These are phyloP conservation scores for Coluber constrictor DNA, from an alignment of 2,797 vertebrate genomes.

Conservation along the genomic window DNA sequence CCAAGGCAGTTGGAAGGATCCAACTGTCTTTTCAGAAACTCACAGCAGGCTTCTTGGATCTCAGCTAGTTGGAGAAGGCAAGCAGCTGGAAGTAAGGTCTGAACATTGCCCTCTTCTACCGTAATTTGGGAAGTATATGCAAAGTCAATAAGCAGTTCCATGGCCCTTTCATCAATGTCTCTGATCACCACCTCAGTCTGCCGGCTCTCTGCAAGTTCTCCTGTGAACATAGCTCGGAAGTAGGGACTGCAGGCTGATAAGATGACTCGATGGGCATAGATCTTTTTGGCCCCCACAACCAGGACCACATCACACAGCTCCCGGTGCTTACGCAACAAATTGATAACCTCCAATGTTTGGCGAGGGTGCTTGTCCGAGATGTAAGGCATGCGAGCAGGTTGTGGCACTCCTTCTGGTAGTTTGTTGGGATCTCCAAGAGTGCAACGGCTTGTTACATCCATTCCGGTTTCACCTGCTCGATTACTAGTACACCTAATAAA, in stretches of 20 bases:
- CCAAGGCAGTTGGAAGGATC: slow-evolving; percentile 98
- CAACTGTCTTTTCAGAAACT: slow-evolving; percentile 96
- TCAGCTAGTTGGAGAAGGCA: slow-evolving; percentile 97
- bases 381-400: slow-evolving; percentile 99
- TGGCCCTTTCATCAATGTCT: slow-evolving; percentile 96
- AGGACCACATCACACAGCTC: slow-evolving; percentile 97
- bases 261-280: slow-evolving; percentile 96
- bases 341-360: slow-evolving; percentile 97
- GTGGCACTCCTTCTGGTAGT: slow-evolving; percentile 97
- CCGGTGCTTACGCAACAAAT: slow-evolving; percentile 93
- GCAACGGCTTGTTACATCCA: slow-evolving; percentile 99
- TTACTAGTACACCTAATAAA: slow-evolving; percentile 85
- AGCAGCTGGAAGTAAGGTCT: slow-evolving; percentile 93
- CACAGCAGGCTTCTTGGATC: slow-evolving; percentile 98
- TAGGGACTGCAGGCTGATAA: slow-evolving; percentile 97
- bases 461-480: slow-evolving; percentile 94
- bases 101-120: slow-evolving; percentile 97
- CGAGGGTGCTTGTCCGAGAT: slow-evolving; percentile 97
- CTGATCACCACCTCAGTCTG: slow-evolving; percentile 97
- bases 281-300: slow-evolving; percentile 96
- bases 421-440: slow-evolving; percentile 99
- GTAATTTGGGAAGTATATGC: slow-evolving; percentile 99
- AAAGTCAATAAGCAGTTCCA: slow-evolving; percentile 98
- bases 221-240: slow-evolving; percentile 98
- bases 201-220: slow-evolving; percentile 93